phyloP scores from a whole-genome alignment of 2,113 vertebrate species.

The Motacilla alba region DNA sequence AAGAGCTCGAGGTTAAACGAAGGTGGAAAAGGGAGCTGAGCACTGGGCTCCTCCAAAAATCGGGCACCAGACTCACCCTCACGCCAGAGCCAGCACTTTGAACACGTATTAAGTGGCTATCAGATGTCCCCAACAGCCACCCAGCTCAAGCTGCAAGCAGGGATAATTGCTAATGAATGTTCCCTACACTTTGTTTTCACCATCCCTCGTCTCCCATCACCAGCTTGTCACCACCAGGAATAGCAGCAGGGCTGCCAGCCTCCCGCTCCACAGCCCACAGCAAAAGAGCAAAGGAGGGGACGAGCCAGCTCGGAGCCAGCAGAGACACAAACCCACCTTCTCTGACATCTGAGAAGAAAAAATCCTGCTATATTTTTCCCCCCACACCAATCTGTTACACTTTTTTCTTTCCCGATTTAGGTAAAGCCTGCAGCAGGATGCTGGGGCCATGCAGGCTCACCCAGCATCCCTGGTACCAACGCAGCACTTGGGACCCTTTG shows the following conservation, averaged over 20 bases:
- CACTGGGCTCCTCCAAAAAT: rapidly evolving
- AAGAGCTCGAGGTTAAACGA: neutral
- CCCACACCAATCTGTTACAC: neutral
- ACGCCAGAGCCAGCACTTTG: rapidly evolving
- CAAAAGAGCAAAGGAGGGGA: conserved; percentile 26
- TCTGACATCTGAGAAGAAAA: neutral
- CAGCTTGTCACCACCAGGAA: neutral
- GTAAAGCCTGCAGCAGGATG: neutral
- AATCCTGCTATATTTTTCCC: neutral
- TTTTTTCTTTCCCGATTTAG: neutral
- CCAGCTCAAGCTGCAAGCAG: neutral
- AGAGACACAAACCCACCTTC: neutral
- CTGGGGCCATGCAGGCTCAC: neutral
- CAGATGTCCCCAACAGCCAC: conserved; percentile 8
- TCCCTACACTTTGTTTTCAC: neutral
- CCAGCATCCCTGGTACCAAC: neutral
- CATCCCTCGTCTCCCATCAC: neutral
- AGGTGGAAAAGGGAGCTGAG: neutral
- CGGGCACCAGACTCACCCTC: neutral
- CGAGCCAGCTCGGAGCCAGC: neutral
- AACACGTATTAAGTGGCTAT: neutral
- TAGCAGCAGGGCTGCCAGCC: conserved; percentile 31
- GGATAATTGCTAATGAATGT: conserved; percentile 22
- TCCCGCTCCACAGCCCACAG: conserved; percentile 23
- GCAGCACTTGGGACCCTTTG: rapidly evolving